Base-by-base conservation (phyloP, 2,888 invertebrate genomes). In the Lamellibrachia satsuma region DNA sequence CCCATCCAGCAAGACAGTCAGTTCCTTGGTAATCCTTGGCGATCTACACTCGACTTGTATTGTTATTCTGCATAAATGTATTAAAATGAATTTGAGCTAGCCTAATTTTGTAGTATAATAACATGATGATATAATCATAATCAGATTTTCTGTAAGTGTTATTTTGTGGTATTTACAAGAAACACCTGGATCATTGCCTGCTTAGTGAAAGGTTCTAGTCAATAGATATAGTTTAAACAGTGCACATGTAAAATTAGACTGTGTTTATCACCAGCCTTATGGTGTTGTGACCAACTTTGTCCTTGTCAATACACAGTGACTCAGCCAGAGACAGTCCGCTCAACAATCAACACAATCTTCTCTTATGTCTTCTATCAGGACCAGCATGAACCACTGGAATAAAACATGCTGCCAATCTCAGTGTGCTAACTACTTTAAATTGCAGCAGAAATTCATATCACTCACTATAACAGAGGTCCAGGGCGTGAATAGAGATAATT, bases 401-500 rank as follows among this genome's bases (percentile, higher is more conserved):
- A 75, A 75, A 75, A 75, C 75, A 75, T 6, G 75, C 75, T 75
- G 75, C n/a, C 75, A 75, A 75, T 75, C 75, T 75, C 22, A 75
- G 75, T 3, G 22, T 6, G 22, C 75, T 22, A 75, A 75, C 75
- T 75, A 75, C n/a, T 75, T 75, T 75, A 75, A 75, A 75, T 75
- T 75, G 75, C 75, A 75, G n/a, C 75, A 22, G 75, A n/a, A 75
- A 75, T 75, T 11, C 22, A 75, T 75, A 39, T 39, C 39, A 39
- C 75, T 75, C 22, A 22, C 75, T 75, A 75, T 75, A 75, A 15
- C 22, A 75, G 75, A 75, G 3, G 22, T 55, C 39, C 39, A 39
- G 39, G 22, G 75, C n/a, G 75, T 75, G 75, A 75, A 75, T 75
- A 75, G 75, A 75, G 75, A 75, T 75, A n/a, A 75, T 75, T 75